These are phyloP conservation scores for Drosophila orosa DNA, from an alignment of 1,140 invertebrate species.

Conservation along the genomic window DNA sequence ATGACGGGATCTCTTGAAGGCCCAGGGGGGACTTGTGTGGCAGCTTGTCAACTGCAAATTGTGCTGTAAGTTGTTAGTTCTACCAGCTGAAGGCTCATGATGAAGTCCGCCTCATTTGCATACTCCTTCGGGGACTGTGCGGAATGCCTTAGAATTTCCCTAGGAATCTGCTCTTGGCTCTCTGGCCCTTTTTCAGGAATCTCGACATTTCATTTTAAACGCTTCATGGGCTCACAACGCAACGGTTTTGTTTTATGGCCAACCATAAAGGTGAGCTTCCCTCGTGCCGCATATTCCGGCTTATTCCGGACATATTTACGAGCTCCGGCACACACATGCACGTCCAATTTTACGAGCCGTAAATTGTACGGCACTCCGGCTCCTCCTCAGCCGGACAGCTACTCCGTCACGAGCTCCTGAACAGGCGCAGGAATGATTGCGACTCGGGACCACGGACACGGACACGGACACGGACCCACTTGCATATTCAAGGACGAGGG, in stretches of 20 bases:
- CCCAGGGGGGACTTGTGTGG: background rate
- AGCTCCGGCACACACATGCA: constrained; percentile 24
- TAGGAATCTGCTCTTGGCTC: constrained; percentile 1
- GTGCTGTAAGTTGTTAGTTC: constrained; percentile 29
- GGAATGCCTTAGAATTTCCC: constrained; percentile 7
- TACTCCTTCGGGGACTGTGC: constrained; percentile 16
- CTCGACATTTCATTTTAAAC: constrained; percentile 57
- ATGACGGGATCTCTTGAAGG: background rate
- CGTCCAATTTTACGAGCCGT: constrained; percentile 64
- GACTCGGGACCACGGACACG: constrained; percentile 8
- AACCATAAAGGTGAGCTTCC: constrained; percentile 35
- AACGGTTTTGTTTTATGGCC: constrained; percentile 63
- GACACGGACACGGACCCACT: constrained; percentile 15
- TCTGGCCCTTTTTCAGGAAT: constrained; percentile 31
- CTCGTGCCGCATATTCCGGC: constrained; percentile 7
- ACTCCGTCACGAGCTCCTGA: constrained; percentile 16
- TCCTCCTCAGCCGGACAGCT: constrained; percentile 23
- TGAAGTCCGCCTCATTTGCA: constrained; percentile 43
- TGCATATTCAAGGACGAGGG: constrained; percentile 25
- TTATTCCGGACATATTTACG: constrained; percentile 35
- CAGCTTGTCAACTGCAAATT: constrained; percentile 44
- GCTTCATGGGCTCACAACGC: constrained; percentile 37
- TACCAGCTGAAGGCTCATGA: background rate
- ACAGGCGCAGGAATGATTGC: constrained; percentile 36
- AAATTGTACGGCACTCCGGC: constrained; percentile 61